Evolutionary conservation across 1,140 invertebrate species (phyloP).

Genomic region (Trichogramma pretiosum): DNA sequence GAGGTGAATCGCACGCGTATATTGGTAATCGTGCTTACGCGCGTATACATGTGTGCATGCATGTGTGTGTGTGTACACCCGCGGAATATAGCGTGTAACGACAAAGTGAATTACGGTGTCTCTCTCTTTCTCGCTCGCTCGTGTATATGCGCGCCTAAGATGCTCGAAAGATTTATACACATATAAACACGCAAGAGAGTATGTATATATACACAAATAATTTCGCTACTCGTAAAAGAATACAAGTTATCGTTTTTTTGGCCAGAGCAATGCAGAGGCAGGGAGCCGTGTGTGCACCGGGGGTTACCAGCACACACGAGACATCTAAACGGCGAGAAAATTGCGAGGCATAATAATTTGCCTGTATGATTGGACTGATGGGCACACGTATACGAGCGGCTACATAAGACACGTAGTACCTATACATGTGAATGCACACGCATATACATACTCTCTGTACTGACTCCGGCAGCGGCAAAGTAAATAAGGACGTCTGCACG

Average conservation of each 20-base stretch:
- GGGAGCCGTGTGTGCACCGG: neutral
- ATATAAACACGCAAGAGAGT: too few relatives aligned
- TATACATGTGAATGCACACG: neutral
- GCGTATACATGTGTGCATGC: constrained; percentile 22
- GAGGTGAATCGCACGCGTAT: constrained; percentile 20
- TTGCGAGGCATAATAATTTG: constrained; percentile 8
- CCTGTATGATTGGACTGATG: neutral
- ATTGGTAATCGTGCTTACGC: constrained; percentile 22
- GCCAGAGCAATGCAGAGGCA: neutral
- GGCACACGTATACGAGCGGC: too few relatives aligned
- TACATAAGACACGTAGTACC: too few relatives aligned
- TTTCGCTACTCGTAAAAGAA: too few relatives aligned
- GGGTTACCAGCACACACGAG: too few relatives aligned
- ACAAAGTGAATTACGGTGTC: constrained; percentile 29
- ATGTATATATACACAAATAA: too few relatives aligned
- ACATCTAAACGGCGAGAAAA: constrained; percentile 8
- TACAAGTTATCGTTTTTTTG: neutral
- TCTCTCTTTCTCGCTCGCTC: constrained; percentile 13
- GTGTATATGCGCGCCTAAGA: too few relatives aligned
- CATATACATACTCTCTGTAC: neutral
- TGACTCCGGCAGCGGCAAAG: too few relatives aligned
- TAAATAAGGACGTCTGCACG: too few relatives aligned
- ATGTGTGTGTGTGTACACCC: too few relatives aligned
- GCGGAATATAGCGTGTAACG: constrained; percentile 24
- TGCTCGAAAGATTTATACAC: too few relatives aligned